These are phyloP conservation scores for Centropus unirufus DNA, from an alignment of 2,113 vertebrate species.

Conservation along the genomic window DNA sequence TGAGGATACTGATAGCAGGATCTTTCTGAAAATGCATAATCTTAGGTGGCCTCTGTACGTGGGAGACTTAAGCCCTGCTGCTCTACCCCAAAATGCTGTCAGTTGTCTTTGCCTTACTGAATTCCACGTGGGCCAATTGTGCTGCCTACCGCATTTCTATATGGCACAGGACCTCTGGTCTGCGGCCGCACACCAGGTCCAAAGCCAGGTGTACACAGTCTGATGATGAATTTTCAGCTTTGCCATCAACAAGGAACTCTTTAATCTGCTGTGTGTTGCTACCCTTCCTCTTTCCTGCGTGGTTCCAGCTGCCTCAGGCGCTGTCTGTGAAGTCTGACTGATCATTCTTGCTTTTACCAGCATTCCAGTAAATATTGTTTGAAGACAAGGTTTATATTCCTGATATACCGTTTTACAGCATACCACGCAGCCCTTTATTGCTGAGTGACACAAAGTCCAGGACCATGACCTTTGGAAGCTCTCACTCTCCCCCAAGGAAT, in stretches of 20 bases:
- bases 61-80: background rate
- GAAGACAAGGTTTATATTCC: background rate
- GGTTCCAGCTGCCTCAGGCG: background rate
- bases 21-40: background rate
- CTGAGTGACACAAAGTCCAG: background rate
- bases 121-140: background rate
- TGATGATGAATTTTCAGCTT: background rate
- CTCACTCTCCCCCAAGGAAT: constrained; percentile 39
- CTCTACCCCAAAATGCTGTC: background rate
- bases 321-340: background rate
- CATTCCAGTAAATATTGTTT: background rate
- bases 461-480: constrained; percentile 25
- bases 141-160: background rate
- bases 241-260: background rate
- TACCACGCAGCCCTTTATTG: background rate
- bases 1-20: too few species aligned
- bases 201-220: background rate
- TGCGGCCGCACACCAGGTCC: background rate
- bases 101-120: background rate
- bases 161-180: too few species aligned
- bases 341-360: constrained; percentile 2
- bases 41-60: background rate
- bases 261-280: background rate
- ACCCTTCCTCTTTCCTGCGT: background rate
- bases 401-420: background rate